phyloP scores from a whole-genome alignment of 2,888 invertebrate species.

The Agrypnus murinus region DNA sequence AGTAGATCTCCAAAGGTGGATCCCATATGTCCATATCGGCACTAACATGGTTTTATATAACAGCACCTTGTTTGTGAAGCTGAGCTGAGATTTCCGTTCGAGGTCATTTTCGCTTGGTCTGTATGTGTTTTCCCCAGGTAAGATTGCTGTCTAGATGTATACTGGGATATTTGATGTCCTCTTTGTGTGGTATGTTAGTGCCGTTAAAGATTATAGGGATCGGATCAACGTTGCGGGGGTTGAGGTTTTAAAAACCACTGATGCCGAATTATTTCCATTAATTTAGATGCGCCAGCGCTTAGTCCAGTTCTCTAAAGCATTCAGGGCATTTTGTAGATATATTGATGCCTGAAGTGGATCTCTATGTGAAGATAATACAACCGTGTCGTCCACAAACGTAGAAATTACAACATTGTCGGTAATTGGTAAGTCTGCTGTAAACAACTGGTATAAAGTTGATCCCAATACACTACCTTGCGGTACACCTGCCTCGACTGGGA shows the following conservation, averaged over 20 bases:
- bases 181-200: constrained; percentile 15
- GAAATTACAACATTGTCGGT: constrained; percentile 4
- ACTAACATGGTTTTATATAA: no score
- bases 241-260: constrained; percentile 14
- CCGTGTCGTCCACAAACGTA: constrained; percentile 15
- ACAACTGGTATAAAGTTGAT: no score
- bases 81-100: no score
- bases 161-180: constrained; percentile 1
- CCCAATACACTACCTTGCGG: constrained; percentile 14
- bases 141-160: constrained; percentile 16
- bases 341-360: constrained; percentile 3
- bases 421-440: constrained; percentile 7
- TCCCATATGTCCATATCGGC: no score
- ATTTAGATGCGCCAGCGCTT: constrained; percentile 13
- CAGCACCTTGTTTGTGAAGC: no score
- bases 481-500: constrained; percentile 14
- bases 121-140: constrained; percentile 14
- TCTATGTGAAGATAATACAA: constrained; percentile 7
- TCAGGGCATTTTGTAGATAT: neutral
- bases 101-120: constrained; percentile 20
- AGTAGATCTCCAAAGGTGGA: no score
- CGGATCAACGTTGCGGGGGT: constrained; percentile 3
- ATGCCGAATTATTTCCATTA: constrained; percentile 10
- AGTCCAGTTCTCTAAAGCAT: neutral
- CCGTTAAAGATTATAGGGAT: constrained; percentile 12